Evolutionary conservation across 2,888 invertebrate genomes (phyloP).

Genomic region (Brachylomia viminalis): DNA sequence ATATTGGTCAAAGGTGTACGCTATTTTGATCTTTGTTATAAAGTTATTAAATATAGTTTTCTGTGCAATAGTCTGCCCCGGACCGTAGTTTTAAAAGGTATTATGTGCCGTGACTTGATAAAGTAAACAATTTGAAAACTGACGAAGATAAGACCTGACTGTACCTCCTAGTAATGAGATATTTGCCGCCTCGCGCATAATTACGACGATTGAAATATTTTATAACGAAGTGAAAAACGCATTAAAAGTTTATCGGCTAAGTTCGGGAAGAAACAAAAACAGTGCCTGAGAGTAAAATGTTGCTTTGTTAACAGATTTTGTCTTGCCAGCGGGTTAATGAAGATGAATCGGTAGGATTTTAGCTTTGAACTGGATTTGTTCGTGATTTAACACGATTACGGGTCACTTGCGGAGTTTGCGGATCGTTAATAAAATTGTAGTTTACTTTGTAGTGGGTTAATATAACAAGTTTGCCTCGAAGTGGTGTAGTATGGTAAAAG

Average conservation of each 20-base stretch:
- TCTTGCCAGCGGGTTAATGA: conserved; percentile 59
- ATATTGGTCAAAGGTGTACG: background rate
- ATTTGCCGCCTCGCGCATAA: conserved; percentile 77
- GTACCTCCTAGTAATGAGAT: conserved; percentile 69
- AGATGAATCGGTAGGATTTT: conserved; percentile 51
- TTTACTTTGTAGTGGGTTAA: conserved; percentile 16
- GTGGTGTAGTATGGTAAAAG: background rate
- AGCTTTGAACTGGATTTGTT: conserved; percentile 56
- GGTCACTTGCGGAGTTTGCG: conserved; percentile 51
- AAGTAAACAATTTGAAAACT: background rate
- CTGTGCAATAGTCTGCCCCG: background rate
- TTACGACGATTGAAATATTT: conserved; percentile 84
- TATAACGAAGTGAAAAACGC: conserved; percentile 85
- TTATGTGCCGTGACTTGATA: background rate
- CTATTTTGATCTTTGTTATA: background rate
- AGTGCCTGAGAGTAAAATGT: conserved; percentile 70
- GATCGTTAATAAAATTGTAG: conserved; percentile 47
- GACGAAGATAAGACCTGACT: background rate
- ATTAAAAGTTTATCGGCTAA: conserved; percentile 83
- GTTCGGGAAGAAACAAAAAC: conserved; percentile 73
- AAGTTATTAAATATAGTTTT: background rate
- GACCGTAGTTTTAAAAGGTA: background rate
- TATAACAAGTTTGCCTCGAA: background rate
- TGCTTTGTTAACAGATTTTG: conserved; percentile 49
- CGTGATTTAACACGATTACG: conserved; percentile 62